Base-by-base conservation (phyloP, 2,113 vertebrate genomes). In the Notarius lentiginosus region DNA sequence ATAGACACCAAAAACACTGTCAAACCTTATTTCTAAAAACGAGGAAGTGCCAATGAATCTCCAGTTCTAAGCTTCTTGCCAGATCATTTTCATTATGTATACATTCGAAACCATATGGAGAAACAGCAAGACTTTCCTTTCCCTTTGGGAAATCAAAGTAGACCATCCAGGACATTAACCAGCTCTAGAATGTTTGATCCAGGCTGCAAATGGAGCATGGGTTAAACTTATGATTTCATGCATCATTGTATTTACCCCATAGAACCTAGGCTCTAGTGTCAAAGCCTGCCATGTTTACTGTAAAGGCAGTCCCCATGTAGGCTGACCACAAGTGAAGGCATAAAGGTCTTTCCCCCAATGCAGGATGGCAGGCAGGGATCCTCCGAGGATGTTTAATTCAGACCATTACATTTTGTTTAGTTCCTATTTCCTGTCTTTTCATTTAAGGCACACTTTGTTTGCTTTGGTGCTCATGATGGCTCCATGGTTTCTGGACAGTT, bases 1-100 rank as follows among this genome's bases (percentile, higher is more conserved):
- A 94, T 93, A 92, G 93, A 85, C 88, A 61, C 88, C 70, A 89
- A 91, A 91, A 91, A 91, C 82, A 61, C 91, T 90, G 92, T 91
- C 90, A 88, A 92, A 89, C 70, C 89, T 90, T 76, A 90, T 94
- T 93, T 88, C 90, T 89, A 90, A 90, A 90, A 88, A 91, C 4
- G 85, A 89, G 90, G 90, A 93, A 91, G 90, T 90, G 87, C 88
- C 84, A 77, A 84, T 87, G 80, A 53, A 89, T 89, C 87, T 86
- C 84, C 79, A 81, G 79, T 84, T 83, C 82, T 75, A 66, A 83
- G 79, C 82, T 83, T 72, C 41, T 80, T 14, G 22, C 47, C 73
- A 77, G 63, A 73, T 63, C 68, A 53, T 81, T 76, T 72, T 65
- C 17, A 55, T 81, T 87, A 53, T 75, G 58, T 88, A 65, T 86